These are phyloP conservation scores for Tyrannus savana DNA, from an alignment of 2,113 vertebrate genomes.

Conservation along the genomic window DNA sequence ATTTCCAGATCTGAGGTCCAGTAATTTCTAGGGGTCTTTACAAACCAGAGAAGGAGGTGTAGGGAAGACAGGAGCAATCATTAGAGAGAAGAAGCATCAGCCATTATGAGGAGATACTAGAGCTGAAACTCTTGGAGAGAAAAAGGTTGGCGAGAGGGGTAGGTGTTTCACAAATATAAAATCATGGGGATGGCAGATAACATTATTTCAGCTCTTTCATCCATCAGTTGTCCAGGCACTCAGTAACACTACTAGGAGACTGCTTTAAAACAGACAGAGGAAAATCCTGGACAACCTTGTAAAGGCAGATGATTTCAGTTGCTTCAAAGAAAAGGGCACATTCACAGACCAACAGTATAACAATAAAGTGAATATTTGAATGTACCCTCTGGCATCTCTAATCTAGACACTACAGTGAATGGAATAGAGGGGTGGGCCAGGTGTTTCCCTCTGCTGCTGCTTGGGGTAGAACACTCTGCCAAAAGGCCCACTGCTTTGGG, in stretches of 20 bases:
- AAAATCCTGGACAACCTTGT: neutral
- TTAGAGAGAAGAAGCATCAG: neutral
- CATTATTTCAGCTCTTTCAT: neutral
- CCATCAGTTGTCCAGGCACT: neutral
- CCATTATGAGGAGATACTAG: neutral
- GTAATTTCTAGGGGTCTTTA: neutral
- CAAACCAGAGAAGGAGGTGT: neutral
- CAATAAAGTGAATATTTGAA: neutral
- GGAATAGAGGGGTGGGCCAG: neutral
- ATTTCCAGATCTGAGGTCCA: neutral
- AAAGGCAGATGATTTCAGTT: neutral
- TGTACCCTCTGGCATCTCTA: neutral
- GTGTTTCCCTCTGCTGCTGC: neutral
- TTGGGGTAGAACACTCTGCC: neutral
- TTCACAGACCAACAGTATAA: neutral
- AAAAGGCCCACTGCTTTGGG: neutral
- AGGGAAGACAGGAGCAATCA: neutral
- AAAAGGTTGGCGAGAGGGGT: neutral
- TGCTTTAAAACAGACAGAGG: neutral
- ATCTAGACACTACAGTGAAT: neutral
- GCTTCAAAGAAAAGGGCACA: neutral
- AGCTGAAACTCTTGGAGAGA: neutral
- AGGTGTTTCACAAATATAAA: neutral
- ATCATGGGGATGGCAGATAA: neutral
- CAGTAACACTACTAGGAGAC: neutral